Percentiles rank a stretch among this genome's conserved stretches.
Conservation (phyloP, 2,797 vertebrate genomes). For the Synanceia verrucosa region DNA sequence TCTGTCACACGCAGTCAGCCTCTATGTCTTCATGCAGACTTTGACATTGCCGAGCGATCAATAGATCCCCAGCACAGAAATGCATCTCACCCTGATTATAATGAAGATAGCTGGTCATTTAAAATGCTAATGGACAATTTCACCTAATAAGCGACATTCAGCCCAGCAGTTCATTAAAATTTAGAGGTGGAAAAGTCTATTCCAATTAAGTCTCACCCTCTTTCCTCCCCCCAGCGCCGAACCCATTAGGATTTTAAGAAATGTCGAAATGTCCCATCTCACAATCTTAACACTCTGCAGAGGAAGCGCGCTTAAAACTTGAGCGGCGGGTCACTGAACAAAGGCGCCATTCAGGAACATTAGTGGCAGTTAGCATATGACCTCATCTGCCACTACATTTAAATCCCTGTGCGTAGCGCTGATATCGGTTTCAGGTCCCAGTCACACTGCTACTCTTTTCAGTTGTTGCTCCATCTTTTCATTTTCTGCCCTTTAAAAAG, state of each 20-base stretch:
- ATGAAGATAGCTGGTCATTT: slow-evolving; percentile 81
- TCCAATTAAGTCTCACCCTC: slow-evolving; percentile 73
- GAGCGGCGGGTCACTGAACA: slow-evolving; percentile 52
- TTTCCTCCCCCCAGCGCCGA: slow-evolving; percentile 40
- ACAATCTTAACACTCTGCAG: slow-evolving; percentile 54
- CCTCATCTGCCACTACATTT: slow-evolving; percentile 59
- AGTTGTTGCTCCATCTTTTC: slow-evolving; percentile 15
- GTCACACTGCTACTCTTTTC: slow-evolving; percentile 5
- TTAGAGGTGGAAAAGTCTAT: slow-evolving; percentile 83
- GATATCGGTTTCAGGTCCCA: slow-evolving; percentile 10
- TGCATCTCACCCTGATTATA: slow-evolving; percentile 74
- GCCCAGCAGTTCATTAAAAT: slow-evolving; percentile 81
- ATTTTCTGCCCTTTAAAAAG: slow-evolving; percentile 46
- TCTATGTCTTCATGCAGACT: slow-evolving; percentile 72
- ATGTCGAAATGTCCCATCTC: slow-evolving; percentile 66
- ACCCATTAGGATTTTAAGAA: slow-evolving; percentile 77
- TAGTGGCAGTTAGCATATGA: slow-evolving; percentile 56
- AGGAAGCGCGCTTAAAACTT: slow-evolving; percentile 56
- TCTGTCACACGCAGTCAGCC: slow-evolving; percentile 59
- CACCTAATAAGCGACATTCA: slow-evolving; percentile 81
- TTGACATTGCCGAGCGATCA: slow-evolving; percentile 77
- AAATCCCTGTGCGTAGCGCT: slow-evolving; percentile 25
- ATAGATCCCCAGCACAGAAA: slow-evolving; percentile 73
- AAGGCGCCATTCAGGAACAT: slow-evolving; percentile 57
- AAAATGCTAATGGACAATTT: slow-evolving; percentile 82